Conservation (phyloP, 2,797 vertebrate genomes). For the Graptemys geographica region DNA sequence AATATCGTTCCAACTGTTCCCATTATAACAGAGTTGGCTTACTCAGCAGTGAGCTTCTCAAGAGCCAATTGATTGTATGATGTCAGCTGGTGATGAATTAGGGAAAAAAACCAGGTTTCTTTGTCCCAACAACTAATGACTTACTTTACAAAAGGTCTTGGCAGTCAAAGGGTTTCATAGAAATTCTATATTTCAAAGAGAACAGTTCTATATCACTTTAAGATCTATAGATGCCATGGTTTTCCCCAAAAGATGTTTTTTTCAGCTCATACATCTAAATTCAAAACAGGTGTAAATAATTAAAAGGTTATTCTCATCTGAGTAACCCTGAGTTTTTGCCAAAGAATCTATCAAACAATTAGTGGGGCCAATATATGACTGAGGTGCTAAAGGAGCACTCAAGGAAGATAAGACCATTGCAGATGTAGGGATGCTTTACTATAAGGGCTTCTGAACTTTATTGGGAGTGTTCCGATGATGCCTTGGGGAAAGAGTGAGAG, state of each 20-base stretch:
- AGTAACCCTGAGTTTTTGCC: not conserved
- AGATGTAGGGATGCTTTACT: no score
- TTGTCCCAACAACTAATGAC: not conserved
- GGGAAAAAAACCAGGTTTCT: not conserved
- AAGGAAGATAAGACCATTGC: no score
- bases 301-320: not conserved
- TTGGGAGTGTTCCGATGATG: no score
- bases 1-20: not conserved
- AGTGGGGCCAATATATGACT: no score
- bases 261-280: not conserved
- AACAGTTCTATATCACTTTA: not conserved
- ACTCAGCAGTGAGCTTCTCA: not conserved
- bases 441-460: no score
- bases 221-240: not conserved
- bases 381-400: no score
- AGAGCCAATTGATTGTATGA: conserved; percentile 1
- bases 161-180: not conserved
- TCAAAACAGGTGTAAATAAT: not conserved
- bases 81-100: conserved; percentile 23
- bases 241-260: not conserved
- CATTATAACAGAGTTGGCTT: not conserved
- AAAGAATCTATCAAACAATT: no score
- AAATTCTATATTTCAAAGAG: not conserved
- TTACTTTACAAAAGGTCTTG: not conserved
- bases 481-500: no score